Evolutionary conservation across 1,140 invertebrate species (phyloP).

Genomic region (Matsumurasca onukii): DNA sequence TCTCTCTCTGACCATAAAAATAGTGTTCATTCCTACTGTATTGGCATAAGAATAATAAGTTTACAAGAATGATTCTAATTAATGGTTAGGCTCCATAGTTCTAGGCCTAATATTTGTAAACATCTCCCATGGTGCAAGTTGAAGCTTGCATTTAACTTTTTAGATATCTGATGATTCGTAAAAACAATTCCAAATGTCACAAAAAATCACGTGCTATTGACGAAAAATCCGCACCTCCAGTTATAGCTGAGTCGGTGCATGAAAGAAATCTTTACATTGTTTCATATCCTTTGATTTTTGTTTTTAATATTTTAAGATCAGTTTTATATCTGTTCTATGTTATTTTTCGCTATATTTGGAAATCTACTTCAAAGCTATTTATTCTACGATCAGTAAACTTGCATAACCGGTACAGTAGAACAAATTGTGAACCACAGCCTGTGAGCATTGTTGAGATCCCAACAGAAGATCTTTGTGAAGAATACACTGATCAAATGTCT

Average conservation of each 20-base stretch:
- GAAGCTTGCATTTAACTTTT: neutral
- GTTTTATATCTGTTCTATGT: conserved; percentile 82
- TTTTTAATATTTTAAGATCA: conserved; percentile 77
- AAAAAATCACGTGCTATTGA: conserved; percentile 42
- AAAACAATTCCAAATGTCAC: conserved; percentile 42
- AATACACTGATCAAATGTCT: conserved; percentile 38
- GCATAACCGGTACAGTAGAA: conserved; percentile 16
- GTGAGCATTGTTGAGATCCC: conserved; percentile 29
- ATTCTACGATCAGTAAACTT: conserved; percentile 60
- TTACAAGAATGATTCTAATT: no score
- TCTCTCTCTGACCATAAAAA: no score
- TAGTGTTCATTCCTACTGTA: no score
- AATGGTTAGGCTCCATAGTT: no score
- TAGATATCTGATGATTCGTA: conserved; percentile 30
- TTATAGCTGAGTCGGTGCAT: conserved; percentile 67
- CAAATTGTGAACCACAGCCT: neutral
- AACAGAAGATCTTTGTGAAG: conserved; percentile 44
- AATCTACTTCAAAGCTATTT: conserved; percentile 65
- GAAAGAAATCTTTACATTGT: conserved; percentile 83
- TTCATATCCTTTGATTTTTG: conserved; percentile 79
- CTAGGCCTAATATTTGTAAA: no score
- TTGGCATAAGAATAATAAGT: no score
- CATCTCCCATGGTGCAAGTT: no score
- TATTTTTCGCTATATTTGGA: conserved; percentile 80
- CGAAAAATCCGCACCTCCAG: conserved; percentile 34